Evolutionary conservation across 2,113 vertebrate species (phyloP).

Genomic region (Solenodon paradoxus): DNA sequence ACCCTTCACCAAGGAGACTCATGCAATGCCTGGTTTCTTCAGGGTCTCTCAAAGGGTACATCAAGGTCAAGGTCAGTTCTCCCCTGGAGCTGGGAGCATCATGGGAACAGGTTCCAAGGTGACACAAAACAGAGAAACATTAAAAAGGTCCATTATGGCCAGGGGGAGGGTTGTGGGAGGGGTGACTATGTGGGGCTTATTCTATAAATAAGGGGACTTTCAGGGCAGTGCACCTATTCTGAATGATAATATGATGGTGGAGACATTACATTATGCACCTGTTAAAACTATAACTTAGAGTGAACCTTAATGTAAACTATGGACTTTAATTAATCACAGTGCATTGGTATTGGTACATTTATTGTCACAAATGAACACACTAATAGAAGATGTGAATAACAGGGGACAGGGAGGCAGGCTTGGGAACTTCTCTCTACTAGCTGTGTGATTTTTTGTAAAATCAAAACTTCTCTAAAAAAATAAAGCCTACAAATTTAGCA

Average conservation of each 20-base stretch:
- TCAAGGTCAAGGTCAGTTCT: not conserved
- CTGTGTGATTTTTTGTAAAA: not conserved
- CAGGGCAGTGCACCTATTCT: not conserved
- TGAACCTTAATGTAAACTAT: not conserved
- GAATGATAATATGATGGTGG: too few species aligned
- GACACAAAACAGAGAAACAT: not conserved
- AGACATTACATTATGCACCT: rapidly evolving
- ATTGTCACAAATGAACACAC: not conserved
- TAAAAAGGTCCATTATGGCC: not conserved
- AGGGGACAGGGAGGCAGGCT: not conserved
- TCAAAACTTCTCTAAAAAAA: not conserved
- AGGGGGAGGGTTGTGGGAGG: too few species aligned
- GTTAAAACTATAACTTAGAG: not conserved
- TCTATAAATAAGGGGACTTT: too few species aligned
- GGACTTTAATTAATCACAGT: not conserved
- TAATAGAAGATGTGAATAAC: not conserved
- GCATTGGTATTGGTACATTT: not conserved
- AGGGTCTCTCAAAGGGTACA: not conserved
- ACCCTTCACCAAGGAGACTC: not conserved
- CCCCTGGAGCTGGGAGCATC: not conserved
- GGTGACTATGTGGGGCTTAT: not conserved
- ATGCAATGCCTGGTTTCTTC: not conserved
- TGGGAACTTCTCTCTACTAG: not conserved
- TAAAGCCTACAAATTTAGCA: not conserved
- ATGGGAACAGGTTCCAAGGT: not conserved